Percentiles rank a stretch among this genome's conserved stretches.
Evolutionary conservation across 1,140 invertebrate genomes (phyloP).

Genomic region (Tribolium castaneum): DNA sequence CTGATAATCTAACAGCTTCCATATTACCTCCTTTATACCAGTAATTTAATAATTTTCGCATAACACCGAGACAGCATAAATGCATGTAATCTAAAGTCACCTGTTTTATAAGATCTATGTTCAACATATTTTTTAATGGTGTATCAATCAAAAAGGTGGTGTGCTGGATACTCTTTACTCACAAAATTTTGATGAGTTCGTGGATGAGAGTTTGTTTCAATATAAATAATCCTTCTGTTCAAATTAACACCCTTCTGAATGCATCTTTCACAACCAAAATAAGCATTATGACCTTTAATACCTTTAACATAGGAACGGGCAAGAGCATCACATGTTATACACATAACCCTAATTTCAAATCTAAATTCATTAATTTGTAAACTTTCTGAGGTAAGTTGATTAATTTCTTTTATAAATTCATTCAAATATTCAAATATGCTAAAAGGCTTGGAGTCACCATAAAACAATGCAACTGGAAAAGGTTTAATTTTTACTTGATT

Average conservation of each 20-base stretch:
- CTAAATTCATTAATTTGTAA: too few relatives aligned
- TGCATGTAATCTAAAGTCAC: conserved; percentile 31
- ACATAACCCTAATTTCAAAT: too few relatives aligned
- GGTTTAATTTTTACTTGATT: not conserved
- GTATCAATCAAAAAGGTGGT: not conserved
- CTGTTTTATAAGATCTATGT: conserved; percentile 7
- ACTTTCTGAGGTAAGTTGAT: too few relatives aligned
- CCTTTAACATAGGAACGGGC: too few relatives aligned
- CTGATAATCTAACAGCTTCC: not conserved
- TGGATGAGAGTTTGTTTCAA: not conserved
- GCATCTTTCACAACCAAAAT: too few relatives aligned
- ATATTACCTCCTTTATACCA: not conserved
- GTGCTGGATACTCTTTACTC: not conserved
- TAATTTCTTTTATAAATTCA: too few relatives aligned
- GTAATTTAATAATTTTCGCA: not conserved
- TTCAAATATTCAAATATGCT: not conserved
- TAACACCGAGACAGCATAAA: not conserved
- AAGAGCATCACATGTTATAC: too few relatives aligned
- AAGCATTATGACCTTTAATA: too few relatives aligned
- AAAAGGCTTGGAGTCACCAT: not conserved
- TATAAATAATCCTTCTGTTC: too few relatives aligned
- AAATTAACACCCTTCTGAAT: too few relatives aligned
- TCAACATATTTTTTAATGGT: not conserved
- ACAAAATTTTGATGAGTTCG: not conserved
- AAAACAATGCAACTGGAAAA: not conserved